Conservation (phyloP, 2,888 invertebrate genomes). For the Nomada goodeniana region DNA sequence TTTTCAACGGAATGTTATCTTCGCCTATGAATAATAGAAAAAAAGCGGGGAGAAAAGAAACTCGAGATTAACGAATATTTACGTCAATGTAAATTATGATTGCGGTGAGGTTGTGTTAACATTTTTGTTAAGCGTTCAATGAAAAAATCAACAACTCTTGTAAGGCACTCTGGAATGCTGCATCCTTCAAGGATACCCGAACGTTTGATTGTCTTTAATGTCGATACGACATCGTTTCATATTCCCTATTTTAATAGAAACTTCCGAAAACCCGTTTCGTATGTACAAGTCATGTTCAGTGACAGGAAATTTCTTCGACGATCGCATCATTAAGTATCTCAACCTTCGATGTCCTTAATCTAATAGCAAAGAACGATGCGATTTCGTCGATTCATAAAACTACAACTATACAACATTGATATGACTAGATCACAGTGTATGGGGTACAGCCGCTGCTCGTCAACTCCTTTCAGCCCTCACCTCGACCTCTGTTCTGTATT, state of each 20-base stretch:
- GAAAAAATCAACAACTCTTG: conserved; percentile 12
- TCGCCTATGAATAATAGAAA: not conserved
- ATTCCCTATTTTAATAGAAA: conserved; percentile 21
- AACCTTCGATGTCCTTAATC: conserved; percentile 18
- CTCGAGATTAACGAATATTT: not conserved
- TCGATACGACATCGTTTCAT: conserved; percentile 45
- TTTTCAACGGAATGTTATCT: not conserved
- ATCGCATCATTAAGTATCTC: conserved; percentile 17
- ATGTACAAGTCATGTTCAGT: conserved; percentile 29
- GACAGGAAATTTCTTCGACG: conserved; percentile 1
- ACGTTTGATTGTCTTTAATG: conserved; percentile 9
- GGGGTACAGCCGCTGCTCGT: conserved; percentile 74
- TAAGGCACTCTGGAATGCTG: conserved; percentile 67
- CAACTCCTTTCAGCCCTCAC: conserved; percentile 30
- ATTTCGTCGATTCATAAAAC: conserved; percentile 40
- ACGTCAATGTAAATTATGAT: not conserved
- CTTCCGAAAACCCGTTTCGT: conserved; percentile 25
- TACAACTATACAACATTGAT: conserved; percentile 64
- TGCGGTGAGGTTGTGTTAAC: not conserved
- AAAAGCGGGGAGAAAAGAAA: not conserved
- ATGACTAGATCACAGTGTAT: conserved; percentile 82
- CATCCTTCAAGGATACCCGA: conserved; percentile 40
- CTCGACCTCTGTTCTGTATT: not conserved
- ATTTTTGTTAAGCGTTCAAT: not conserved
- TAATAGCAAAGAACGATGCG: conserved; percentile 26